phyloP scores from a whole-genome alignment of 1,140 invertebrate genomes.

The Pseudobourletiella spinata region DNA sequence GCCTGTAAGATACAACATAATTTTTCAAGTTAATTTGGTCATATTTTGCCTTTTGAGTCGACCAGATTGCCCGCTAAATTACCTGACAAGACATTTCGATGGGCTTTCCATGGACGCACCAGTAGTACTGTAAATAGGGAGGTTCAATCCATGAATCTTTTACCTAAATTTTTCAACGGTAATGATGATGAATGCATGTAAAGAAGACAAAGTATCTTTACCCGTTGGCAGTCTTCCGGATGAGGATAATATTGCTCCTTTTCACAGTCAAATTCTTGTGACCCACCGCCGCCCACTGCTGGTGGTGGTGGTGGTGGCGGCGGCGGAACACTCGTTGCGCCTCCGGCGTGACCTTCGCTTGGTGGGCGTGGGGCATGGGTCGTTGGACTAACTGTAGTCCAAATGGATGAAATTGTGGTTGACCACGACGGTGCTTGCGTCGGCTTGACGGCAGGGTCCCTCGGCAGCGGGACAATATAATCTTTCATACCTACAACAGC shows the following conservation, averaged over 20 bases:
- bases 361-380: neutral
- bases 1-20: conserved; percentile 49
- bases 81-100: conserved; percentile 41
- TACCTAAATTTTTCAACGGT: no score
- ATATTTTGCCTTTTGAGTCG: conserved; percentile 37
- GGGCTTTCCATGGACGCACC: conserved; percentile 63
- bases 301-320: neutral
- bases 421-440: neutral
- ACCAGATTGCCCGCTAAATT: no score
- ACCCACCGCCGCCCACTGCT: no score
- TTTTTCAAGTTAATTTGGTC: conserved; percentile 36
- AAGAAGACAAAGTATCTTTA: no score
- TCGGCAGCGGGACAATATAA: conserved; percentile 61
- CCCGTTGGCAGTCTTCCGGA: conserved; percentile 23
- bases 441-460: conserved; percentile 4
- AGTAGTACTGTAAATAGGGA: conserved; percentile 64
- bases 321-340: neutral
- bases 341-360: neutral
- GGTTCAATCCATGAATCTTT: no score
- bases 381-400: neutral
- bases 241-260: conserved; percentile 22
- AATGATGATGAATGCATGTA: no score
- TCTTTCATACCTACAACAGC: conserved; percentile 51
- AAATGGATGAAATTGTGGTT: neutral
- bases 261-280: conserved; percentile 2